Conservation (phyloP, 2,113 vertebrate genomes). For the Murina feae region DNA sequence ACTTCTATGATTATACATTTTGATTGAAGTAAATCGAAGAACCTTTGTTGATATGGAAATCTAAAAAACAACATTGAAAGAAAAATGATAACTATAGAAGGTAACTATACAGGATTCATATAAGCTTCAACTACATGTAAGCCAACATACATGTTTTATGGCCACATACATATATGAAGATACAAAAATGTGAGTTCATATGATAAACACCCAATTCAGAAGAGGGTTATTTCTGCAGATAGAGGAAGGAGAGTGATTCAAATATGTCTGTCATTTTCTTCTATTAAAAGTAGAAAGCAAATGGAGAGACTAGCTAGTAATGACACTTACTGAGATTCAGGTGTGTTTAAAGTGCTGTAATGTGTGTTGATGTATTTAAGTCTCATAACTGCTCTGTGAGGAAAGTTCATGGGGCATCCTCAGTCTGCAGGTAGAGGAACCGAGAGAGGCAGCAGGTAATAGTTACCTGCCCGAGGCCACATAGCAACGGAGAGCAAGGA, state of each 20-base stretch:
- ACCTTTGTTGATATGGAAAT: background rate
- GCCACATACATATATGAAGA: background rate
- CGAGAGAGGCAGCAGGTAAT: background rate
- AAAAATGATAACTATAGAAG: background rate
- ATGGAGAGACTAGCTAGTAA: background rate
- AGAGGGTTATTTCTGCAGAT: background rate
- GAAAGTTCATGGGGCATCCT: background rate
- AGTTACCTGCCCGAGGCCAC: background rate
- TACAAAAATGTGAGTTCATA: background rate
- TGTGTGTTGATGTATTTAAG: background rate
- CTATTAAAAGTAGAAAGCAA: background rate
- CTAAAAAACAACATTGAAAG: background rate
- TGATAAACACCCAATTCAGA: background rate
- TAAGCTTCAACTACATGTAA: background rate
- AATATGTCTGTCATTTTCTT: background rate
- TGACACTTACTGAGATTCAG: too few species aligned
- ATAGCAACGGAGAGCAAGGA: background rate
- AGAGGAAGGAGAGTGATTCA: background rate
- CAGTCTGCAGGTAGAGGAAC: background rate
- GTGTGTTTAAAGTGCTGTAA: background rate
- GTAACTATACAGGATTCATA: background rate
- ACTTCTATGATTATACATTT: background rate
- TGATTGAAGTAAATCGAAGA: background rate
- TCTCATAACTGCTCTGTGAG: background rate
- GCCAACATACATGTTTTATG: background rate